phyloP scores from a whole-genome alignment of 2,113 vertebrate genomes.

The Paramormyrops kingsleyae region DNA sequence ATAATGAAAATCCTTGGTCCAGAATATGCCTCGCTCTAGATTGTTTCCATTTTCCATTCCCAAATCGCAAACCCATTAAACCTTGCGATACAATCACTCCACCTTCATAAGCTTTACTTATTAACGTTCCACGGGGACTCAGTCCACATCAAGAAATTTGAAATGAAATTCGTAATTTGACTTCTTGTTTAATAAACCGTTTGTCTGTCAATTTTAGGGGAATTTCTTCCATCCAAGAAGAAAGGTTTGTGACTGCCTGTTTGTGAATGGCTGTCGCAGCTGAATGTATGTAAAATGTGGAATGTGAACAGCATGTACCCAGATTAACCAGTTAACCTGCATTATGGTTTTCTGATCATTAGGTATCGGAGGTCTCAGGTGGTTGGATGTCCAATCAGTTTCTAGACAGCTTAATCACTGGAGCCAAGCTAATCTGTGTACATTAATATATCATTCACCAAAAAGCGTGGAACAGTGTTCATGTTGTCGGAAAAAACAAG shows the following conservation, averaged over 20 bases:
- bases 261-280: neutral
- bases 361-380: neutral
- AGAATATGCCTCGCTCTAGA: neutral
- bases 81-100: neutral
- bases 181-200: neutral
- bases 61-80: neutral
- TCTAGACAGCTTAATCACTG: neutral
- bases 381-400: slow-evolving; percentile 13
- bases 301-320: neutral
- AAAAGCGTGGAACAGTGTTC: neutral
- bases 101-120: neutral
- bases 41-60: neutral
- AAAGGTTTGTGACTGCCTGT: slow-evolving; percentile 22
- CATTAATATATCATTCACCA: slow-evolving; percentile 1
- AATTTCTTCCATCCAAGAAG: slow-evolving; percentile 25
- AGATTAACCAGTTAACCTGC: neutral
- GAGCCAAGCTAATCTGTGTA: neutral
- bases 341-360: neutral
- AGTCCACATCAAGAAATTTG: neutral
- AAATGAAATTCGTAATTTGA: neutral
- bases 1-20: slow-evolving; percentile 7
- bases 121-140: neutral
- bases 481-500: neutral
- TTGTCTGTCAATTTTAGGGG: slow-evolving; percentile 23
- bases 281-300: neutral